Base-by-base conservation (phyloP, 1,140 invertebrate species). In the Drosophila lowei region DNA sequence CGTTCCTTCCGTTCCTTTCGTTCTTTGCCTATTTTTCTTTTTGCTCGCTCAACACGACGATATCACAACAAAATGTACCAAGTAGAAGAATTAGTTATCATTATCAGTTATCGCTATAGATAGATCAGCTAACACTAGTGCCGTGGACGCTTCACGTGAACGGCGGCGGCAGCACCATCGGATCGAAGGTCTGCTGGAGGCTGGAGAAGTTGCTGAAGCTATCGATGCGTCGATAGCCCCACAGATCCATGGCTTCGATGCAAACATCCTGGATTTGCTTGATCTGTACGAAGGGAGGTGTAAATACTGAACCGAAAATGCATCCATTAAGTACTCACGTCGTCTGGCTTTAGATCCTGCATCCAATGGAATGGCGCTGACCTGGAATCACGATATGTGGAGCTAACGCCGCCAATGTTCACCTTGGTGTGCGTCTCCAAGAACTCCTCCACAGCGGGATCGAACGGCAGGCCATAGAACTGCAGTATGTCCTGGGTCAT, bases 321-420 rank as follows among this genome's bases (percentile, higher is more conserved):
- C 2, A 1, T 16, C 15, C 3, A 2, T 3, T 1, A 28, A 4
- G 1, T 0, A 43, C 63, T 23, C 21, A 96, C 94, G 90, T 95
- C 95, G 8, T 94, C 93, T 54, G 93, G 94, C 61, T 94, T 93
- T 30, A 97, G 92, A 77, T 96, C 95, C 46, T 93, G 93, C 68
- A 94, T 95, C 97, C 97, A 97, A 86, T 96, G 95, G 90, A 97
- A 97, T 61, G 96, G 96, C 54, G 96, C 95, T 21, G 93, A 94
- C 88, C 95, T 95, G 6, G 96, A 97, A 90, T 97, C 94, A 18
- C 96, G 93, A 90, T 95, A 96, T 6, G 96, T 97, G 77, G 96
- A 97, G 38, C 95, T 97, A 11, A 96, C 95, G 15, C 95, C 96
- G 11, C 95, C 96, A 5, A 94, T 93, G 74, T 97, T 94, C 43